These are phyloP conservation scores for Eutrigla gurnardus DNA, from an alignment of 2,797 vertebrate genomes.

Conservation along the genomic window DNA sequence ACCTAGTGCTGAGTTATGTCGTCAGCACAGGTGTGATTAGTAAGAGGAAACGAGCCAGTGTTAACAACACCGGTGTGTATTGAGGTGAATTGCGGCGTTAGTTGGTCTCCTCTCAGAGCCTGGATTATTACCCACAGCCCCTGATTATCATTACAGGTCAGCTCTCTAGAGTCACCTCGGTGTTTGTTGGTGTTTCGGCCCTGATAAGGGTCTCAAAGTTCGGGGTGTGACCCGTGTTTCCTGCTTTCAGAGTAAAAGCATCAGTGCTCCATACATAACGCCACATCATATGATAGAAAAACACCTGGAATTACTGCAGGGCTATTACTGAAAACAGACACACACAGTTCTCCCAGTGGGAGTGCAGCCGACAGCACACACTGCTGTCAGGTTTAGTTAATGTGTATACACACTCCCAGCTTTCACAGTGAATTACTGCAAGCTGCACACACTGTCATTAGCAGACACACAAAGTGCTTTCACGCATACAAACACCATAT, in stretches of 20 bases:
- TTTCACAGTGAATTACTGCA: slow-evolving; percentile 48
- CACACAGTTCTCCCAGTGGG: neutral
- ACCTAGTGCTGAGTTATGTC: neutral
- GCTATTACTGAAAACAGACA: slow-evolving; percentile 56
- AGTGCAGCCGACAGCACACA: neutral
- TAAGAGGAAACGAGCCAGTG: neutral
- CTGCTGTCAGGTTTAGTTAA: slow-evolving; percentile 39
- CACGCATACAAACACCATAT: slow-evolving; percentile 7
- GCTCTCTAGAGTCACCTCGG: slow-evolving; percentile 10
- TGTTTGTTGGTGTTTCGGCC: neutral
- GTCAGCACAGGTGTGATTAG: slow-evolving; percentile 3
- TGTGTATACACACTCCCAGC: slow-evolving; percentile 31
- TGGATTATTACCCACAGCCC: slow-evolving; percentile 10
- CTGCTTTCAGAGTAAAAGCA: slow-evolving; percentile 48
- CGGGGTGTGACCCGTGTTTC: slow-evolving; percentile 18
- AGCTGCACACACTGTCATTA: slow-evolving; percentile 29
- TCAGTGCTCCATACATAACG: slow-evolving; percentile 17
- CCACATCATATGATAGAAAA: slow-evolving; percentile 14
- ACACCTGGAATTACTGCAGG: slow-evolving; percentile 46
- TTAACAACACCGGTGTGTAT: neutral
- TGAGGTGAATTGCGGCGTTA: neutral
- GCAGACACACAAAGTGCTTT: slow-evolving; percentile 33
- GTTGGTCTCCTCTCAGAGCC: neutral
- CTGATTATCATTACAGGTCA: slow-evolving; percentile 9
- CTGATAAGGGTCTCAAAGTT: slow-evolving; percentile 25